A percentile compares a stretch with the other conserved stretches of the same genome.
Conservation (phyloP, 1,140 invertebrate genomes). For the Aphidius ervi region DNA sequence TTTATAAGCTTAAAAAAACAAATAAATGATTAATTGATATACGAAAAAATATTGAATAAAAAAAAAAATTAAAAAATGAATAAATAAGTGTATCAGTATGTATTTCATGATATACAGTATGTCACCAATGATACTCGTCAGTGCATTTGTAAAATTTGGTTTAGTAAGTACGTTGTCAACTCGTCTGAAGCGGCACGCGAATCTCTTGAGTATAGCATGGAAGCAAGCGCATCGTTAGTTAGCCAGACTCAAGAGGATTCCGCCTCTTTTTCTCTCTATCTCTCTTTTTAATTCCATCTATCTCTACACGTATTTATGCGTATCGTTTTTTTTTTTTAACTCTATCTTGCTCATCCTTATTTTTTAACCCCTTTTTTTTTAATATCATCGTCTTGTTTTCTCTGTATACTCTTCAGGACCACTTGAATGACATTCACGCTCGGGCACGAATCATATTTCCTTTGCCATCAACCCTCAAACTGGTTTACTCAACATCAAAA, state of each 20-base stretch:
- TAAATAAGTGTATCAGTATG: not conserved
- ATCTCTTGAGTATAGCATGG: conserved; percentile 16
- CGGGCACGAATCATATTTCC: not conserved
- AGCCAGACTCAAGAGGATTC: conserved; percentile 14
- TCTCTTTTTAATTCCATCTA: not conserved
- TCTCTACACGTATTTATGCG: conserved; percentile 2
- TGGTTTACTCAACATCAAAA: no score
- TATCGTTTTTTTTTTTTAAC: not conserved
- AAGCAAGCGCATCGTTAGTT: conserved; percentile 18
- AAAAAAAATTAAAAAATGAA: no score
- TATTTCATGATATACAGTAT: not conserved
- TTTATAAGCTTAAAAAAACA: no score
- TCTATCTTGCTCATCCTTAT: no score
- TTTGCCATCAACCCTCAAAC: not conserved
- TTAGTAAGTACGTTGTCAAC: conserved; percentile 12
- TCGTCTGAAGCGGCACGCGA: conserved; percentile 21
- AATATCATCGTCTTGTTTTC: no score
- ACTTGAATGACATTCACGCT: no score
- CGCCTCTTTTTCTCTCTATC: conserved; percentile 3
- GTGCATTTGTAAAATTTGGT: no score
- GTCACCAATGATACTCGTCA: no score
- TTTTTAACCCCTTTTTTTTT: no score
- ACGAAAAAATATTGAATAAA: no score
- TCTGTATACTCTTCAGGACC: no score
- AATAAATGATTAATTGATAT: no score